Base-by-base conservation (phyloP, 2,888 invertebrate species). In the Boloria selene region DNA sequence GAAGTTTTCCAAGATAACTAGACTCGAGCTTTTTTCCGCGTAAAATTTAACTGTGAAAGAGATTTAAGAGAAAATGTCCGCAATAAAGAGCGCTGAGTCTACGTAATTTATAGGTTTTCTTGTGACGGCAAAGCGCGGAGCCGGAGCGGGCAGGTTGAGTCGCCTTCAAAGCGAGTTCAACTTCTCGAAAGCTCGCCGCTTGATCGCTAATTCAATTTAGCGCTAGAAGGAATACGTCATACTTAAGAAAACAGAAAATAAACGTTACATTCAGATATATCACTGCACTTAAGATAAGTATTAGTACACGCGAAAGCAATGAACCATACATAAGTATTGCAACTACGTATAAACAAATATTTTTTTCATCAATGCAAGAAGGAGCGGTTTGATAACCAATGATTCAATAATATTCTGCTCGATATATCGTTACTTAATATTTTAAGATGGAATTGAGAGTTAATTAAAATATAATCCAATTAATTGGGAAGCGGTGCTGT, bases 121-220 rank as follows among this genome's bases (percentile, higher is more conserved):
- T 14, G 44, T 13, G n/a, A 13, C 4, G 7, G 4, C 44, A 16
- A 18, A 17, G 50, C 18, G 38, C 17, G 52, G 5, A 4, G 31
- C 14, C 17, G 52, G 5, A 4, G 31, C 14, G 26, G 47, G 31
- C 51, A 31, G n/a, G 5, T 18, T 26, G 10, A 42, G 13, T 14
- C 17, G 17, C 38, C 55, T 55, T 42, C 55, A 56, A 49, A 55
- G 63, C 44, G 50, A 51, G 55, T 16, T 51, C 22, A 63, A 63
- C 56, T 64, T 44, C 50, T 26, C 63, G 42, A 47, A 55, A 64
- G 51, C 51, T 64, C 55, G 51, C 56, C 51, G 63, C 56, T 64
- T 64, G 63, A 64, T 56, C 56, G 17, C 56, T 56, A 26, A 64
- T 56, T 64, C 26, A 56, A 64, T 58, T 56, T 51, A 17, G 16